phyloP scores from a whole-genome alignment of 2,888 invertebrate species.

The Myathropa florea region DNA sequence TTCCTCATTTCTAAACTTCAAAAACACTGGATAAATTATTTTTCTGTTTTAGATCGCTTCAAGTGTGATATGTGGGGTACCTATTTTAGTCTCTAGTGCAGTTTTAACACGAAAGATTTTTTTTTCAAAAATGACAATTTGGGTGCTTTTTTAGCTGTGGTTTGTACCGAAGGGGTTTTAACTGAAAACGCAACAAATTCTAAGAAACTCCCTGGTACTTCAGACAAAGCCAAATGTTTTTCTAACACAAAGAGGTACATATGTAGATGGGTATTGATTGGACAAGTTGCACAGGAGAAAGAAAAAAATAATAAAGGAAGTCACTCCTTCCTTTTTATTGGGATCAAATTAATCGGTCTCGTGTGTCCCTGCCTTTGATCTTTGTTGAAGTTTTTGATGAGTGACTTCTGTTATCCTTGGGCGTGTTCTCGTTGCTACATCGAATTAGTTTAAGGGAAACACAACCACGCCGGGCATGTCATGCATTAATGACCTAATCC shows the following conservation, averaged over 20 bases:
- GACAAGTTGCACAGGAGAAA: neutral
- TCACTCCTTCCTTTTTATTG: neutral
- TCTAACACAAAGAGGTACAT: neutral
- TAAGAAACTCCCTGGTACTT: neutral
- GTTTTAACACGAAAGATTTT: neutral
- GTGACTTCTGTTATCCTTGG: neutral
- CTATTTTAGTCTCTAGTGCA: neutral
- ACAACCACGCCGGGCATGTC: neutral
- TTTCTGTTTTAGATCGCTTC: neutral
- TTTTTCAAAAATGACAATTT: neutral
- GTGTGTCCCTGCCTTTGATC: neutral
- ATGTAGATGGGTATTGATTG: slow-evolving; percentile 10
- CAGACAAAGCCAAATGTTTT: slow-evolving; percentile 7
- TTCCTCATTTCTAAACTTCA: neutral
- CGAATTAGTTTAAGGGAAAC: neutral
- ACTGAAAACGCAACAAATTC: neutral
- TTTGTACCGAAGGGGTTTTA: neutral
- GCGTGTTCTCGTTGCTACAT: neutral
- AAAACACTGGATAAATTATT: neutral
- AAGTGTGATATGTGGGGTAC: neutral
- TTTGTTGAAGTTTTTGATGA: neutral
- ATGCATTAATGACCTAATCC: neutral
- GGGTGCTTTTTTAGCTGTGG: neutral
- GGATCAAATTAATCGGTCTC: neutral
- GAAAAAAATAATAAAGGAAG: neutral